Conservation (phyloP, 2,113 vertebrate genomes). For the Zapus hudsonius region DNA sequence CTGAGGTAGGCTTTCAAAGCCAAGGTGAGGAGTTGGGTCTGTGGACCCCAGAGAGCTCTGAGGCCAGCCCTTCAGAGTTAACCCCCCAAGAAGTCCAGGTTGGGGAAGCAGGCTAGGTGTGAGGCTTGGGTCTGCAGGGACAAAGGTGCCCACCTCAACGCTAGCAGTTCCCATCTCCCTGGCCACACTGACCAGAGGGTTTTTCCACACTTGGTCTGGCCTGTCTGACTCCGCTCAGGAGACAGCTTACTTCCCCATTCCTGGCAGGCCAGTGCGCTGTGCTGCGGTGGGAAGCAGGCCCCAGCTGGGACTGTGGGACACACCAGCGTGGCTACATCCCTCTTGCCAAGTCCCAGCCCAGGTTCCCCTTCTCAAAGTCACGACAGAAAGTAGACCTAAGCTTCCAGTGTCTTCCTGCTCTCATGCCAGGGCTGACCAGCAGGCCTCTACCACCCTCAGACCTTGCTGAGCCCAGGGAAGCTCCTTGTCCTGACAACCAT, state of each 20-base stretch:
- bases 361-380: constrained; percentile 71
- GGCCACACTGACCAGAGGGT: background rate
- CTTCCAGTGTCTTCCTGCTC: background rate
- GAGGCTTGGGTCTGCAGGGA: fast-evolving
- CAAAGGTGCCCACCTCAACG: fast-evolving
- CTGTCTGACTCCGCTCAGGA: background rate
- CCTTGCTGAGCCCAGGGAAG: fast-evolving
- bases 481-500: background rate
- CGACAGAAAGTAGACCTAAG: constrained; percentile 27
- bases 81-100: fast-evolving
- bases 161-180: background rate
- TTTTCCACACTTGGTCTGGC: constrained; percentile 46
- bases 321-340: background rate
- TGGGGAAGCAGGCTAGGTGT: background rate
- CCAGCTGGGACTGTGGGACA: constrained; percentile 26
- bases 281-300: fast-evolving
- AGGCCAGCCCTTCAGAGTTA: background rate
- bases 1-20: background rate
- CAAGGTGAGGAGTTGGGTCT: background rate
- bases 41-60: fast-evolving
- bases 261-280: fast-evolving
- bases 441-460: background rate
- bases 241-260: constrained; percentile 66
- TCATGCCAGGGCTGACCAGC: background rate
- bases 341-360: constrained; percentile 21